Evolutionary conservation across 2,113 vertebrate genomes (phyloP).

Genomic region (Neomonachus schauinslandi): DNA sequence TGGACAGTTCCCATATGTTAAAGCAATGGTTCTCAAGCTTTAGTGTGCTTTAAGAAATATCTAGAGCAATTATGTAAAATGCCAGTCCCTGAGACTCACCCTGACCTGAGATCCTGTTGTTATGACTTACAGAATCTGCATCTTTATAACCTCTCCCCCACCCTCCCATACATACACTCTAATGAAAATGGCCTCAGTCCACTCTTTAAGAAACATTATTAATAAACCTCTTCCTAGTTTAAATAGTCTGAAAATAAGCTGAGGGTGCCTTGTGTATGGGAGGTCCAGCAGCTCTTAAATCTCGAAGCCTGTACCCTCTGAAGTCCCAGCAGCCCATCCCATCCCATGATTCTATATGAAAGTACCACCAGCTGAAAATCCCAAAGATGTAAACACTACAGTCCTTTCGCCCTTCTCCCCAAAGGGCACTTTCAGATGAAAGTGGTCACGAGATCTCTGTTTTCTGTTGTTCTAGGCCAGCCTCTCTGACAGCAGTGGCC

Average conservation of each 20-base stretch:
- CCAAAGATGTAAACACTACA: background rate
- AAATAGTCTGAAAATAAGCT: background rate
- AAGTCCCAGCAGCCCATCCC: background rate
- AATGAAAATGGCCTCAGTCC: background rate
- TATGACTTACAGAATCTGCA: background rate
- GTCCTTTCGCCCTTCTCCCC: background rate
- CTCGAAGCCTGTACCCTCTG: background rate
- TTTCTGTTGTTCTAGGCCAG: background rate
- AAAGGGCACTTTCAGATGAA: background rate
- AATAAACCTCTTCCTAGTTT: background rate
- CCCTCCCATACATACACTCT: background rate
- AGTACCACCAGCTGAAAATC: background rate
- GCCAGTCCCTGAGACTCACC: background rate
- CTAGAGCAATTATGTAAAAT: background rate
- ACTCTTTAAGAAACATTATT: background rate
- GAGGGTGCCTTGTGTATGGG: background rate
- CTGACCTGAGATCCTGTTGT: background rate
- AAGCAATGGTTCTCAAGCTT: background rate
- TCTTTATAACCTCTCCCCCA: background rate
- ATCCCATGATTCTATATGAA: background rate
- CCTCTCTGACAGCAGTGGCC: background rate
- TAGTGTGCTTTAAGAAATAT: background rate
- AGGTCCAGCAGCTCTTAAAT: background rate
- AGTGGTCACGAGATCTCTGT: no score
- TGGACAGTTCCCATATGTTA: background rate